phyloP scores from a whole-genome alignment of 2,888 invertebrate genomes.

The Aricia artaxerxes region DNA sequence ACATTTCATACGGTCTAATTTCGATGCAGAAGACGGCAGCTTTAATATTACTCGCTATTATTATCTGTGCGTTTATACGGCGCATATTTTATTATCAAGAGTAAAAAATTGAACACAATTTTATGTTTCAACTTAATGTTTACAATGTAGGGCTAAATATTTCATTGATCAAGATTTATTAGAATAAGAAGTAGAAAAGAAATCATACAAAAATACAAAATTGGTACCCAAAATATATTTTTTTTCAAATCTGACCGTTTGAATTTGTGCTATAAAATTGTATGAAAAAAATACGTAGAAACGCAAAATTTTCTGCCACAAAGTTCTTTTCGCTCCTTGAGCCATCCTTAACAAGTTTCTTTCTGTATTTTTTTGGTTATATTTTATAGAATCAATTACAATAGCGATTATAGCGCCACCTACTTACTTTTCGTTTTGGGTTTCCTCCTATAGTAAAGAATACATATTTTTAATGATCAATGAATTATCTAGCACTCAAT shows the following conservation, averaged over 20 bases:
- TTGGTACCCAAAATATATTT: neutral
- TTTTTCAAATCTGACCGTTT: no score
- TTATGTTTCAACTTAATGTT: constrained; percentile 11
- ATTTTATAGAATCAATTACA: no score
- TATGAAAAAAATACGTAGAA: no score
- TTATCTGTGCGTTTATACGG: constrained; percentile 15
- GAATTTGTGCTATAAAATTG: no score
- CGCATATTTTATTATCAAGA: constrained; percentile 1
- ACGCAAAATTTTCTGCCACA: no score
- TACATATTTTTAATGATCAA: neutral
- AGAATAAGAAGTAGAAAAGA: neutral
- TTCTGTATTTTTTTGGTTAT: no score
- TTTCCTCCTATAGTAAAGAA: no score
- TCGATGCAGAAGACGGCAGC: neutral
- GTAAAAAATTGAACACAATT: constrained; percentile 20
- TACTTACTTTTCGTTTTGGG: no score
- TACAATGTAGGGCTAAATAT: neutral
- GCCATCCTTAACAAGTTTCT: no score
- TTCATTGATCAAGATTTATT: constrained; percentile 2
- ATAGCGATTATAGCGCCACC: no score
- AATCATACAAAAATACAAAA: neutral
- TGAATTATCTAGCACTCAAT: neutral
- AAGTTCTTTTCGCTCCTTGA: no score
- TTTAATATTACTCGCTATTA: neutral
- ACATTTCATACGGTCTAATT: neutral